Conservation (phyloP, 2,113 vertebrate genomes). For the Ammodytes dubius region DNA sequence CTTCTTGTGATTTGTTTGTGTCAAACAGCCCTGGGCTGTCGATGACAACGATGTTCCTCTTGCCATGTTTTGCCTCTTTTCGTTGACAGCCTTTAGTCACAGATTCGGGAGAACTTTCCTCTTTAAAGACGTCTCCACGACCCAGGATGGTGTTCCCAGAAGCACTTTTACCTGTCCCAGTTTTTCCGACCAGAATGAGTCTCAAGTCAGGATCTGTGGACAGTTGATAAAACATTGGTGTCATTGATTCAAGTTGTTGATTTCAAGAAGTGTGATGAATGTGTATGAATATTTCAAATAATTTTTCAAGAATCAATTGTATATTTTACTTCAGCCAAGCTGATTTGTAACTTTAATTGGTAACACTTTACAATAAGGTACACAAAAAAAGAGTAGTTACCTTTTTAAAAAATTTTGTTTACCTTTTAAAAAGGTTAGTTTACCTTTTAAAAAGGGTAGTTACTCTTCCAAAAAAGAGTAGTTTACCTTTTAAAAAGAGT, state of each 20-base stretch:
- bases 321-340: too few relatives aligned
- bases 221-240: not conserved
- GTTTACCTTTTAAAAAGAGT: too few relatives aligned
- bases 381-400: too few relatives aligned
- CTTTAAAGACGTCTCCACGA: not conserved
- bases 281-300: not conserved
- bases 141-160: slow-evolving; percentile 73
- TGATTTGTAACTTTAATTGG: too few relatives aligned
- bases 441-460: too few relatives aligned
- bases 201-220: slow-evolving; percentile 10
- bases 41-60: slow-evolving; percentile 39
- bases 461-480: too few relatives aligned
- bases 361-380: too few relatives aligned
- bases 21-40: slow-evolving; percentile 77
- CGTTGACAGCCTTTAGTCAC: slow-evolving; percentile 25
- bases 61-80: not conserved
- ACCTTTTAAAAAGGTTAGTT: too few relatives aligned
- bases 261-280: not conserved
- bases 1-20: not conserved
- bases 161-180: slow-evolving; percentile 67
- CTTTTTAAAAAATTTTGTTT: too few relatives aligned
- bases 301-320: not conserved
- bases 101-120: fast-evolving
- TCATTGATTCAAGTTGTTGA: not conserved
- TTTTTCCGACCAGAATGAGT: slow-evolving; percentile 62